These are phyloP conservation scores for Acrossocheilus wenchowensis DNA, from an alignment of 2,797 vertebrate genomes.

Conservation along the genomic window DNA sequence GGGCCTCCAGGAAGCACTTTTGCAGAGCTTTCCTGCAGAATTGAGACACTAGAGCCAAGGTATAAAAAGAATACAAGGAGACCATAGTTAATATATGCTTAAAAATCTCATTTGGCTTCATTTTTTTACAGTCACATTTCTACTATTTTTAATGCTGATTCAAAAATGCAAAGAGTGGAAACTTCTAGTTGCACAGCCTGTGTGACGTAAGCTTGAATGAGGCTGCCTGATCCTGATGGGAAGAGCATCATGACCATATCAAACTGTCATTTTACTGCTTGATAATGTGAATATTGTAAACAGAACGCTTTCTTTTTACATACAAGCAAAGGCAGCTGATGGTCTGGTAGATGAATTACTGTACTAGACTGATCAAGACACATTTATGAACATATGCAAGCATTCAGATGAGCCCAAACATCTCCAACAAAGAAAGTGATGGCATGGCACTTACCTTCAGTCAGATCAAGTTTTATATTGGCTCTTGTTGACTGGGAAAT, in stretches of 20 bases:
- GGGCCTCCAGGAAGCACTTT: background rate
- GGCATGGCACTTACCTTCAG: constrained; percentile 51
- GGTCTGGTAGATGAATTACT: background rate
- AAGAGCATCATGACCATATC: constrained; percentile 2
- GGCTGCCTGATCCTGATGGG: constrained; percentile 48
- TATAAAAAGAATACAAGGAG: background rate
- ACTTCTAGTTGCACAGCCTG: constrained; percentile 59
- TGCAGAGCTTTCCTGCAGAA: background rate
- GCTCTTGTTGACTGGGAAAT: constrained; percentile 15
- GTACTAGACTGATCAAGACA: background rate
- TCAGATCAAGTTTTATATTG: constrained; percentile 37
- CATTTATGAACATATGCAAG: background rate
- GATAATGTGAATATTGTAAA: background rate
- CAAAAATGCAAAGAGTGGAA: constrained; percentile 50
- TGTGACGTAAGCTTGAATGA: constrained; percentile 58
- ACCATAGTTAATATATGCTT: background rate
- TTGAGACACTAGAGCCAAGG: background rate
- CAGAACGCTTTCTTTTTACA: background rate
- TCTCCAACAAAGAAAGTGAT: constrained; percentile 8
- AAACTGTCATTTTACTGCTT: constrained; percentile 1
- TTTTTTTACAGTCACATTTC: background rate
- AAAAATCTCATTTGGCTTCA: background rate
- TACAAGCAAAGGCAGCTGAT: background rate
- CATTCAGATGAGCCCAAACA: background rate
- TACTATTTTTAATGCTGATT: background rate